These are phyloP conservation scores for Styela plicata DNA, from an alignment of 23 tunicate genomes.

Conservation along the genomic window DNA sequence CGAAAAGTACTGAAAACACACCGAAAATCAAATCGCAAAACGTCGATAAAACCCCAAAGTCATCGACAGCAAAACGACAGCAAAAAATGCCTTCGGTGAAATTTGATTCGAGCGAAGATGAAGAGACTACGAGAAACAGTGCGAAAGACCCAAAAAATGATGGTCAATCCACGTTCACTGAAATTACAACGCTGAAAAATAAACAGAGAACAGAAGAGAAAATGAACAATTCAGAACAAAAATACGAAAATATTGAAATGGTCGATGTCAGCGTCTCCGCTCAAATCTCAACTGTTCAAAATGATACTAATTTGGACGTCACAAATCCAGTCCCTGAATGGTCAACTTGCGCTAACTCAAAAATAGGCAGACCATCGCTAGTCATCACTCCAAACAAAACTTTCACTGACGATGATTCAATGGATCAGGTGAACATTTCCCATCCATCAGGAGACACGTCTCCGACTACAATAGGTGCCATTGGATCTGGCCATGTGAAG, in stretches of 20 bases:
- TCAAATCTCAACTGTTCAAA: not conserved
- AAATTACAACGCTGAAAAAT: not conserved
- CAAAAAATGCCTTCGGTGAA: not conserved
- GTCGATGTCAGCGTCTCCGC: not conserved
- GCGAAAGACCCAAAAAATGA: not conserved
- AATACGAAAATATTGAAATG: not conserved
- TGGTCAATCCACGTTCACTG: too few species aligned
- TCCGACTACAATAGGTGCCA: too few species aligned
- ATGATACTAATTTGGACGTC: not conserved
- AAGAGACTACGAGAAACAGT: not conserved
- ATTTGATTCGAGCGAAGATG: conserved; percentile 19
- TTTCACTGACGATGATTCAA: not conserved
- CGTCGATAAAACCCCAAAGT: not conserved
- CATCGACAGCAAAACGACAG: not conserved
- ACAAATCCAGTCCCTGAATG: too few species aligned
- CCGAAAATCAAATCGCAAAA: not conserved
- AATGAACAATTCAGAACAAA: not conserved
- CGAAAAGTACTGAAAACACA: not conserved
- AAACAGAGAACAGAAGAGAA: not conserved
- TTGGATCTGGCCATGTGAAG: too few species aligned
- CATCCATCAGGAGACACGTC: not conserved
- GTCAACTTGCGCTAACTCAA: too few species aligned
- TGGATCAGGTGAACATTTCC: not conserved
- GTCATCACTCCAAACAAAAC: not conserved
- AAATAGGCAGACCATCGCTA: not conserved